Evolutionary conservation across 2,113 vertebrate genomes (phyloP).

Genomic region (Cyanocitta stelleri): DNA sequence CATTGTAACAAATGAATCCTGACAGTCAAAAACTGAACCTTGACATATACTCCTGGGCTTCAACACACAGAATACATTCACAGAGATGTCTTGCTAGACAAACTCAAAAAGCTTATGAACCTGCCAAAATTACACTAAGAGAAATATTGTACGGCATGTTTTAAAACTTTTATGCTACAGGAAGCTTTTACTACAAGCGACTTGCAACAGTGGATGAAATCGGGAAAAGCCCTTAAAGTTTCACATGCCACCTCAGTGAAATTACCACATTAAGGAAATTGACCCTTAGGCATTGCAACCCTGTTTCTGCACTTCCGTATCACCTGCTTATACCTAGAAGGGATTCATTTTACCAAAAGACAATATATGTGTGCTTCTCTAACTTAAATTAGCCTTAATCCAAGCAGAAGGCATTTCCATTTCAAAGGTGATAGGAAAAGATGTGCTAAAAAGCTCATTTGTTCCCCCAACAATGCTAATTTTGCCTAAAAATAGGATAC

Average conservation of each 20-base stretch:
- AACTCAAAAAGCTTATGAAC: not conserved
- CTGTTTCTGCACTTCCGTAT: not conserved
- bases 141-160: not conserved
- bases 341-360: not conserved
- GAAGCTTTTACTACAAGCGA: not conserved
- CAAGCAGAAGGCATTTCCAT: not conserved
- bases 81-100: not conserved
- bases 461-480: not conserved
- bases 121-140: not conserved
- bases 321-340: not conserved
- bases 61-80: not conserved
- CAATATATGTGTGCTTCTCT: not conserved
- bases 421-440: not conserved
- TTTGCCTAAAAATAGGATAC: not conserved
- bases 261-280: not conserved
- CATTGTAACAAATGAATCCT: not conserved
- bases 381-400: not conserved
- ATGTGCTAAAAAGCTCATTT: not conserved
- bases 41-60: not conserved
- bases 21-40: not conserved
- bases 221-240: not conserved
- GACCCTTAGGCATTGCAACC: not conserved
- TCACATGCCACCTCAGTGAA: not conserved
- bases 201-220: not conserved
- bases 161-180: not conserved